Base-by-base conservation (phyloP, 2,888 invertebrate species). In the Agonopterix heracliana region DNA sequence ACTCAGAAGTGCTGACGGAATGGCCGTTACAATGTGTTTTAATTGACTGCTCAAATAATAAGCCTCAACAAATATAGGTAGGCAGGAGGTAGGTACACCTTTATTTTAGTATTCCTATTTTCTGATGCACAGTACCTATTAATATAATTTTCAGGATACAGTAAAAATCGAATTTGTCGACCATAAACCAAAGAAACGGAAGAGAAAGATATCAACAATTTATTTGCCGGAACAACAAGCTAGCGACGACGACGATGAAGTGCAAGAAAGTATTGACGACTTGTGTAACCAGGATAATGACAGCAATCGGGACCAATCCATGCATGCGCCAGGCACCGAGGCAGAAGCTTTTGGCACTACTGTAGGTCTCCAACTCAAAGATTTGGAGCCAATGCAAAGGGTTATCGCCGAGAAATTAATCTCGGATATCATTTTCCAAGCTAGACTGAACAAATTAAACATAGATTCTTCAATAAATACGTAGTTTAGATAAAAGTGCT, bases 371-470 rank as follows among this genome's bases (percentile, higher is more conserved):
- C 72, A 72, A 47, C 53, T 74, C 8, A 57, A 54, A 13, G 64
- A 68, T 44, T 45, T 74, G 26, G 54, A 56, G 9, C 53, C 58
- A 0, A 49, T 57, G 45, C 74, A 74, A 56, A 55, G 66, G 48
- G 56, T 52, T 17, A 58, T 68, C 26, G 73, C 74, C 0, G 68
- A 74, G 49, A 74, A 73, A 62, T 52, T 75, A n/a, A 74, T 75
- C 9, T 71, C 71, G 0, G 72, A 73, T 12, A 55, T 72, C 9
- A 65, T 74, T 50, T 72, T 64, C 49, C 56, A 60, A 45, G 73
- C 55, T 9, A 63, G 72, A 59, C 45, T 71, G 13, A 61, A 64
- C 2, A 64, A 63, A 55, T 57, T 74, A 36, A 60, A 50, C 2
- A 49, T 54, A 7, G 51, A 58, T 11, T 52, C 65, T 1, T 52